Percentiles rank a stretch among this genome's conserved stretches.
Evolutionary conservation across 2,797 vertebrate genomes (phyloP).

Genomic region (Parauchenoglanis punctatus): DNA sequence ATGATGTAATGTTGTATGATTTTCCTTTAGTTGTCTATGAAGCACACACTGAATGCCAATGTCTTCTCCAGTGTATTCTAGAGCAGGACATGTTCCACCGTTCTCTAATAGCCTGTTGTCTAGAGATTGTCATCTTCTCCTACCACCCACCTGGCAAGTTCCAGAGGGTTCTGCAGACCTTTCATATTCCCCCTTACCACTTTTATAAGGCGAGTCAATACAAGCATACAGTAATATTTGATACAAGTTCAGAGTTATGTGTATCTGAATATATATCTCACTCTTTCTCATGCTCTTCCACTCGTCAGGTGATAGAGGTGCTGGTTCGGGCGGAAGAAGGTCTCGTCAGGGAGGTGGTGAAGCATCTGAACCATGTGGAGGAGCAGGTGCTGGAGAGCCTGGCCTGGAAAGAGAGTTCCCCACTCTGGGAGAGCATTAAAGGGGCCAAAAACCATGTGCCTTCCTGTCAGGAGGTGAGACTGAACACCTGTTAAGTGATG

Average conservation of each 20-base stretch:
- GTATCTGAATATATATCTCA: not conserved
- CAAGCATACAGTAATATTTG: not conserved
- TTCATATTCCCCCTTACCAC: conserved; percentile 88
- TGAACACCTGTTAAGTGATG: not conserved
- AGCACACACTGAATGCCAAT: not conserved
- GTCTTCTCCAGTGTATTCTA: conserved; percentile 80
- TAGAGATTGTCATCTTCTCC: conserved; percentile 90
- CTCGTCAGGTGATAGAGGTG: conserved; percentile 91
- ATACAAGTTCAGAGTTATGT: not conserved
- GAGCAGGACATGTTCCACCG: conserved; percentile 91
- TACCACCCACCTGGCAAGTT: conserved; percentile 90
- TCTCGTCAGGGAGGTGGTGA: conserved; percentile 95
- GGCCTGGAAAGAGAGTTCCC: conserved; percentile 86
- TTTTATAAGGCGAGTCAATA: conserved; percentile 88
- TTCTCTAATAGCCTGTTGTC: conserved; percentile 88
- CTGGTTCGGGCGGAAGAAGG: conserved; percentile 94
- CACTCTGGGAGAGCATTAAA: conserved; percentile 78
- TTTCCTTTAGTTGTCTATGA: not conserved
- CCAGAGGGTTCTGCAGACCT: conserved; percentile 80
- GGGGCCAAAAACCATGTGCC: conserved; percentile 84
- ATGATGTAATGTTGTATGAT: not conserved
- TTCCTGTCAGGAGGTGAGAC: conserved; percentile 85
- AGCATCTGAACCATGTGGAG: conserved; percentile 93
- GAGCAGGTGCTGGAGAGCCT: conserved; percentile 93
- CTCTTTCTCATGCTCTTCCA: conserved; percentile 41